Percentiles rank a stretch among this genome's conserved stretches.
Evolutionary conservation across 2,113 vertebrate genomes (phyloP).

Genomic region (Apaloderma vittatum): DNA sequence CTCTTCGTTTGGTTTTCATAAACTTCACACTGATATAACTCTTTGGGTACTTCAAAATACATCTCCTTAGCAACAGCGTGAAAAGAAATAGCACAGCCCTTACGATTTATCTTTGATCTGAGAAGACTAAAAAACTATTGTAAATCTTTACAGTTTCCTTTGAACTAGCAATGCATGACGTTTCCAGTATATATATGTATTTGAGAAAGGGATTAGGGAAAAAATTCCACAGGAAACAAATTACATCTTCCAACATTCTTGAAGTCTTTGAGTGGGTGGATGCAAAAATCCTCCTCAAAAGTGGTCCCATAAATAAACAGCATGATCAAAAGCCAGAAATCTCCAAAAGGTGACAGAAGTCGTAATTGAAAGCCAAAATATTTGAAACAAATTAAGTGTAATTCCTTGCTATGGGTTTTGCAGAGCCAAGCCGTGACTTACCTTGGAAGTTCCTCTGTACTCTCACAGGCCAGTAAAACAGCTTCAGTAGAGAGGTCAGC

Average conservation of each 20-base stretch:
- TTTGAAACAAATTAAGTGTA: background rate
- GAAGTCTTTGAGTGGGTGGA: background rate
- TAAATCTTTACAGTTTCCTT: background rate
- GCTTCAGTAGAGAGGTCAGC: conserved; percentile 93
- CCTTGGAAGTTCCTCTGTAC: conserved; percentile 91
- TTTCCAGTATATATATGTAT: background rate
- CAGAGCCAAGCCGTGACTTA: conserved; percentile 41
- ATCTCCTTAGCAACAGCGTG: background rate
- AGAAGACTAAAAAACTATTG: background rate
- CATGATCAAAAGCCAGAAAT: background rate
- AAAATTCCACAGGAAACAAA: background rate
- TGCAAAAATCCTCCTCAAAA: background rate
- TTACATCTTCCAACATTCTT: background rate
- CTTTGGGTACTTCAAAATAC: background rate
- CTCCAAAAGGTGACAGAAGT: background rate
- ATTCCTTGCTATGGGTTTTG: accelerated
- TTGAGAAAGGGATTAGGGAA: background rate
- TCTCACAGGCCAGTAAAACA: conserved; percentile 89
- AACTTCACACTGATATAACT: background rate
- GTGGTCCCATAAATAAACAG: background rate
- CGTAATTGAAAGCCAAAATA: background rate
- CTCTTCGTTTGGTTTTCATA: background rate
- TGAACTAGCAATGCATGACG: background rate
- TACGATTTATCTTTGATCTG: background rate
- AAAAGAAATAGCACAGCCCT: background rate